phyloP scores from a whole-genome alignment of 2,797 vertebrate genomes.

The Podarcis siculus region DNA sequence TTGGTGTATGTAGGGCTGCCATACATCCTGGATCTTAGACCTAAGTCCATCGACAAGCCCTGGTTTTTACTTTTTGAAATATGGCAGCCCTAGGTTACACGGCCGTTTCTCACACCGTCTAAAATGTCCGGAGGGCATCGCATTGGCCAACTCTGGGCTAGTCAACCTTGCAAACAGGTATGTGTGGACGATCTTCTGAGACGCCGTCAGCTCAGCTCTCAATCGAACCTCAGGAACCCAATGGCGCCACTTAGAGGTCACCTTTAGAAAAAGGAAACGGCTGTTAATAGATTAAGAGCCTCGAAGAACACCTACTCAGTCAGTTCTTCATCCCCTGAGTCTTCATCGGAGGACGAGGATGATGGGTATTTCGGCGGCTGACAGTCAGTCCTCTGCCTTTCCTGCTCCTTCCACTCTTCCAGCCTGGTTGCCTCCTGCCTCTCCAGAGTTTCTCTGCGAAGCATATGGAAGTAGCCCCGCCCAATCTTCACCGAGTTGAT shows the following conservation, averaged over 20 bases:
- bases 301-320: background rate
- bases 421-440: slow-evolving; percentile 48
- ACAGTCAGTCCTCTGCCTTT: slow-evolving; percentile 53
- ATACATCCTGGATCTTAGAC: no score
- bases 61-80: no score
- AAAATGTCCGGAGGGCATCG: no score
- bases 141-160: no score
- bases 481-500: slow-evolving; percentile 75
- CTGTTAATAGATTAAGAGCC: background rate
- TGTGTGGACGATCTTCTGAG: no score
- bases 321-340: slow-evolving; percentile 47
- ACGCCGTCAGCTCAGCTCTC: background rate
- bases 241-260: background rate
- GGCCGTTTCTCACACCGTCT: no score
- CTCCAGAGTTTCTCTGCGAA: slow-evolving; percentile 74
- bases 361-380: slow-evolving; percentile 44
- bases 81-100: no score
- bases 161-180: no score
- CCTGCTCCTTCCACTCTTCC: slow-evolving; percentile 52
- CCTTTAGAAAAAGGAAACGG: background rate
- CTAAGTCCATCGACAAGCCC: no score
- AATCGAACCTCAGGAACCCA: no score
- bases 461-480: slow-evolving; percentile 73
- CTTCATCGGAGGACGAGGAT: slow-evolving; percentile 16
- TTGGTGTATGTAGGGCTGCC: no score